Percentiles rank a stretch among this genome's conserved stretches.
phyloP scores from a whole-genome alignment of 2,888 invertebrate genomes.

The Camponotus fellah region DNA sequence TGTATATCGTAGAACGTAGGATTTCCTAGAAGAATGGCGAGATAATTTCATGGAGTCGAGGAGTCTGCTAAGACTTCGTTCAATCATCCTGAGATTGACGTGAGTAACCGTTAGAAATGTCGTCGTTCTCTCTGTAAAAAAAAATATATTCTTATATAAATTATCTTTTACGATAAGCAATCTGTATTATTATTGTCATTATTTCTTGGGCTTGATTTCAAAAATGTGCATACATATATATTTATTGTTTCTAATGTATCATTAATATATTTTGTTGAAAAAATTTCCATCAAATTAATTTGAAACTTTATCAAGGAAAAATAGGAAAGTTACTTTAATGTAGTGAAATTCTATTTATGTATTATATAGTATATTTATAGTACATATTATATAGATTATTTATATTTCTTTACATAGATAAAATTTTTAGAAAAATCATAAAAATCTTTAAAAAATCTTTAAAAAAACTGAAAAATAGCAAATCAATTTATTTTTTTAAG shows the following conservation, averaged over 20 bases:
- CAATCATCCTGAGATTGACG: slow-evolving; percentile 12
- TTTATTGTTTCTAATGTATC: background rate
- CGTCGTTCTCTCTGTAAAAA: background rate
- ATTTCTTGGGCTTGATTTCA: background rate
- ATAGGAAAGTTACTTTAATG: no score
- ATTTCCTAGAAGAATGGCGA: slow-evolving; percentile 26
- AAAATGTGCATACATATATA: background rate
- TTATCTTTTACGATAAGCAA: background rate
- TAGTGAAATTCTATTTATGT: no score
- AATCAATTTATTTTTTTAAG: background rate
- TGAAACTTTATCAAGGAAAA: background rate
- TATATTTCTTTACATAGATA: background rate
- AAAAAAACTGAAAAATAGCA: no score
- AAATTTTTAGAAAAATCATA: no score
- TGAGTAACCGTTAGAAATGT: slow-evolving; percentile 11
- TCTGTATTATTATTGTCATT: slow-evolving; percentile 8
- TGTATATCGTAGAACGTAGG: slow-evolving; percentile 2
- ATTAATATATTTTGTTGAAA: background rate
- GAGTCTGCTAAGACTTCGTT: slow-evolving; percentile 4
- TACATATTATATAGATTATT: no score
- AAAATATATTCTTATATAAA: background rate
- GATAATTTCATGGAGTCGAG: background rate
- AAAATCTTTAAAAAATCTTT: no score
- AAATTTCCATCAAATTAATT: background rate
- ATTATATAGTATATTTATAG: no score